These are phyloP conservation scores for Elachura formosa DNA, from an alignment of 2,113 vertebrate genomes.

Conservation along the genomic window DNA sequence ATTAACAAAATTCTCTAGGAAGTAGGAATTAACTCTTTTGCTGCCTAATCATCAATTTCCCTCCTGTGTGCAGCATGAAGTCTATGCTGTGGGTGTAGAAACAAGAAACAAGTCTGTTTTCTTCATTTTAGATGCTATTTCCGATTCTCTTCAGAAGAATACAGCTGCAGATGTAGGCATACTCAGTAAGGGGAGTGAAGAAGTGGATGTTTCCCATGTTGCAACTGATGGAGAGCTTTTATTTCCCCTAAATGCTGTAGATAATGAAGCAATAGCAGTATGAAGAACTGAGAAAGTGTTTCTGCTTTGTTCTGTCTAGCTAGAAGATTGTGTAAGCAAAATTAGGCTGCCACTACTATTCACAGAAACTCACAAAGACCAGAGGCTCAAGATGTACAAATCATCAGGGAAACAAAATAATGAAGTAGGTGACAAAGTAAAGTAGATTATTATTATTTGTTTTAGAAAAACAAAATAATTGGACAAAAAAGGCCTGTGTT, in stretches of 20 bases:
- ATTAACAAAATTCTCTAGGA: no score
- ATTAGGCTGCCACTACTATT: background rate
- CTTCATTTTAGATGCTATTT: background rate
- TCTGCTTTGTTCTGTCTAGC: background rate
- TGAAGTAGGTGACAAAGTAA: background rate
- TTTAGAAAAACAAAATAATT: background rate
- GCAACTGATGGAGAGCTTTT: background rate
- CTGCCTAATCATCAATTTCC: background rate
- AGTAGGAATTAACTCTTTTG: background rate
- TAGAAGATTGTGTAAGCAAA: background rate
- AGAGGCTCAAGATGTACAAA: background rate
- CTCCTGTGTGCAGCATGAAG: background rate
- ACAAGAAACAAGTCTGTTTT: background rate
- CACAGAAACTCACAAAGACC: background rate
- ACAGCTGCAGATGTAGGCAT: background rate
- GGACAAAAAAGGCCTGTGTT: background rate
- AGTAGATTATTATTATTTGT: background rate
- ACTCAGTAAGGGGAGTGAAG: background rate
- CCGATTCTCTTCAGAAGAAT: background rate
- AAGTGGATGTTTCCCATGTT: background rate
- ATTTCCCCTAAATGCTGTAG: background rate
- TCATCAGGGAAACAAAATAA: background rate
- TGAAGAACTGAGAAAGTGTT: background rate
- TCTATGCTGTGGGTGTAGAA: background rate
- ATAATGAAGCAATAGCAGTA: background rate